phyloP scores from a whole-genome alignment of 1,140 invertebrate genomes.

The Armadillidium nasatum region DNA sequence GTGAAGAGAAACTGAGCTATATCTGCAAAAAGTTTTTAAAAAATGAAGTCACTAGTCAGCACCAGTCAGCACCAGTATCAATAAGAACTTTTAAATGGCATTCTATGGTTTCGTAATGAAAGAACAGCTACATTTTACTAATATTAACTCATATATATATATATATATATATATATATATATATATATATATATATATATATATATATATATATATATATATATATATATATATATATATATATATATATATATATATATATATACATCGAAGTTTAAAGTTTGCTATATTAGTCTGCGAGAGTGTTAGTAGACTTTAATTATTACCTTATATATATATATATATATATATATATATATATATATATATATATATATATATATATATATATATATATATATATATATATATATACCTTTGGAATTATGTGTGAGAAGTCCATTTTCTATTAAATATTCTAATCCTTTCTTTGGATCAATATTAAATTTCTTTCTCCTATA shows the following conservation, averaged over 20 bases:
- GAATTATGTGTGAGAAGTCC: neutral
- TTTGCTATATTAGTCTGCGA: no score
- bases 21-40: neutral
- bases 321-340: no score
- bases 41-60: no score
- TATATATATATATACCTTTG: neutral
- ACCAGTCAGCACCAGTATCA: no score
- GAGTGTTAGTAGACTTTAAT: no score
- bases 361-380: constrained; percentile 20
- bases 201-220: constrained; percentile 16
- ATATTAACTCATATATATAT: neutral
- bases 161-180: constrained; percentile 15
- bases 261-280: no score
- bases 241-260: neutral
- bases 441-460: neutral
- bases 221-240: neutral
- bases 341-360: constrained; percentile 18
- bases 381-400: neutral
- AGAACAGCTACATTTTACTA: neutral
- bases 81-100: neutral
- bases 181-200: constrained; percentile 19
- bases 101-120: neutral
- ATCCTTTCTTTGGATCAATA: neutral
- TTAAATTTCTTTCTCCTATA: neutral
- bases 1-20: neutral